Evolutionary conservation across 1,140 invertebrate genomes (phyloP), one percentile per base, ranked within the genome.

Genomic region (Eubasilissa regina): DNA sequence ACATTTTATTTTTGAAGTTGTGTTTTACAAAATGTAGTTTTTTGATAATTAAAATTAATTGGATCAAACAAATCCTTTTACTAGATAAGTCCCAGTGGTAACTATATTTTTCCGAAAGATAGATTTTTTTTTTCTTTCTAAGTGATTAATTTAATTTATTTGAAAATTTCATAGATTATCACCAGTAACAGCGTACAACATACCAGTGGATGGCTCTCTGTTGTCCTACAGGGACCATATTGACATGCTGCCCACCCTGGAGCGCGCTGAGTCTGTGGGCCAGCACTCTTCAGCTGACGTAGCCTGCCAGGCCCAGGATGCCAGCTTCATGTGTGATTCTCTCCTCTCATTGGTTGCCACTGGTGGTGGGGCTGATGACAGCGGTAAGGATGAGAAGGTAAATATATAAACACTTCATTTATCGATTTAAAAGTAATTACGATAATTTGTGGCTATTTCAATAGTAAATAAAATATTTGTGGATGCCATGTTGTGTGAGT

Each of bases 251-350:
- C 95, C 95, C 0, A 91, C 87, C 62, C 87, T 92, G 45, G 96
- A 97, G 85, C 92, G 92, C 78, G 95, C 96, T 0, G 95, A 97
- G 88, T 94, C 92, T 0, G 96, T 97, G 85, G 96, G 97, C 9
- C 94, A 98, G 80, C 96, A 98, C 89, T 92, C 95, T 4, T 97
- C 97, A 85, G 96, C 97, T 3, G 96, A 98, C 85, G 97, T 98
- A 75, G 94, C 95, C 12, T 96, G 95, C 56, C 90, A 87, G 11
- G 87, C 87, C 10, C 87, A 89, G 78, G 95, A 95, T 74, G 93
- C 94, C 0, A 90, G 93, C 80, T 91, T 91, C 60, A 90, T 97
- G 83, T 97, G 96, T 85, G 91, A 93, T 75, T 96, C 95, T 0
- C 88, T 98, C 13, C 93, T 97, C 86, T 93, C 94, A 51, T 90